phyloP scores from a whole-genome alignment of 2,888 invertebrate species.

The Geotrupes spiniger region DNA sequence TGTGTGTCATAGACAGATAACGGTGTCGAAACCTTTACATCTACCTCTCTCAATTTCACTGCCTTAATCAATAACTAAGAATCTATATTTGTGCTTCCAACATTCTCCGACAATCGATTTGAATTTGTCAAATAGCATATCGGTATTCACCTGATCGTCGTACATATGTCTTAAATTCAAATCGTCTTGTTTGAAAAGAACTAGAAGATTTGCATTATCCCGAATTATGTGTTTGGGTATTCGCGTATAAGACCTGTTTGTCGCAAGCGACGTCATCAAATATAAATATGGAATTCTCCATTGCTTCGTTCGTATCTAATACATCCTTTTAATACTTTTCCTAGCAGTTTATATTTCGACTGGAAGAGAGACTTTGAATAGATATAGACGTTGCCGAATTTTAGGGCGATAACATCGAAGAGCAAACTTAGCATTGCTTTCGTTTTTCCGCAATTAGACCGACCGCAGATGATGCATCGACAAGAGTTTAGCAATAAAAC shows the following conservation, averaged over 20 bases:
- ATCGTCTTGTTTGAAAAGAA: slow-evolving; percentile 17
- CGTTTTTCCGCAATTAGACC: slow-evolving; percentile 43
- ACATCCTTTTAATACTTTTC: slow-evolving; percentile 25
- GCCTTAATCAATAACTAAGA: slow-evolving; percentile 36
- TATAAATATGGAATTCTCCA: slow-evolving; percentile 39
- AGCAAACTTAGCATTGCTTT: slow-evolving; percentile 40
- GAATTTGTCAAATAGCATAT: slow-evolving; percentile 34
- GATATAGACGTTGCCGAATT: slow-evolving; percentile 43
- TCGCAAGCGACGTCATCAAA: slow-evolving; percentile 41
- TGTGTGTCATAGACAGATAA: no score
- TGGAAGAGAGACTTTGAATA: slow-evolving; percentile 38
- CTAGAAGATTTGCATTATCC: slow-evolving; percentile 38
- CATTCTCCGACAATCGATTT: slow-evolving; percentile 32
- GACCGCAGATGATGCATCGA: slow-evolving; percentile 16
- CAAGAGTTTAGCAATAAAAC: no score
- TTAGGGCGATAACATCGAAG: slow-evolving; percentile 37
- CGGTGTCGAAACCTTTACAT: slow-evolving; percentile 9
- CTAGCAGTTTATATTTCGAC: slow-evolving; percentile 35
- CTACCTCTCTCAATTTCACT: slow-evolving; percentile 26
- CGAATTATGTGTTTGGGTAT: slow-evolving; percentile 40
- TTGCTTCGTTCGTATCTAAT: slow-evolving; percentile 29
- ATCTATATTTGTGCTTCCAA: slow-evolving; percentile 36
- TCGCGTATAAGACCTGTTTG: slow-evolving; percentile 33
- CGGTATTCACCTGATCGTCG: slow-evolving; percentile 21
- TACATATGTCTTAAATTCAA: slow-evolving; percentile 35